These are phyloP conservation scores for Acrobeloides nanus DNA, from an alignment of 2,888 invertebrate genomes.

Conservation along the genomic window DNA sequence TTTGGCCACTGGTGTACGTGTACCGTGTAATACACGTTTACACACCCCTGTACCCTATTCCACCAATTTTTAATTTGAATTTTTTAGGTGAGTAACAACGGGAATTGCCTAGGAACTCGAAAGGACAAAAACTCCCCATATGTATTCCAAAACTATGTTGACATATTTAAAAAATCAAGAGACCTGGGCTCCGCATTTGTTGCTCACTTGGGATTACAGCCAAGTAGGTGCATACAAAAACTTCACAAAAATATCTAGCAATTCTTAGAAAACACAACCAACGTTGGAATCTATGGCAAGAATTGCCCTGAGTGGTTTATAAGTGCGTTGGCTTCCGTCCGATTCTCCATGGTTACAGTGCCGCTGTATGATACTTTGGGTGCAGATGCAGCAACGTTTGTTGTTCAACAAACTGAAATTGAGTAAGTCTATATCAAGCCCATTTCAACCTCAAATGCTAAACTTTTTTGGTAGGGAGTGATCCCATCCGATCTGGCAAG, in stretches of 20 bases:
- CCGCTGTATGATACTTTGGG: constrained; percentile 93
- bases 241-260: constrained; percentile 3
- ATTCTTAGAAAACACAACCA: constrained; percentile 59
- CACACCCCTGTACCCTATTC: no score
- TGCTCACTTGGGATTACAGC: constrained; percentile 29
- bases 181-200: constrained; percentile 31
- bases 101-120: constrained; percentile 38
- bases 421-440: constrained; percentile 15
- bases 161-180: constrained; percentile 30
- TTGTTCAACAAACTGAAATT: constrained; percentile 50
- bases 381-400: constrained; percentile 79
- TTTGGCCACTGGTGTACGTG: no score
- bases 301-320: constrained; percentile 73
- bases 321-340: constrained; percentile 34
- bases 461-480: constrained; percentile 1
- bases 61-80: constrained; percentile 6
- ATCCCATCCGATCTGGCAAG: no score
- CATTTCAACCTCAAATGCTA: no score
- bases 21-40: no score
- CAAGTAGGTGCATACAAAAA: constrained; percentile 19
- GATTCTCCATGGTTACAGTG: constrained; percentile 68
- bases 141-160: constrained; percentile 32
- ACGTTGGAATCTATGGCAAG: constrained; percentile 86
- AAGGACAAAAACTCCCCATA: constrained; percentile 26
- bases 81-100: constrained; percentile 35